Conservation (phyloP, 2,888 invertebrate genomes). For the Portevinia maculata region DNA sequence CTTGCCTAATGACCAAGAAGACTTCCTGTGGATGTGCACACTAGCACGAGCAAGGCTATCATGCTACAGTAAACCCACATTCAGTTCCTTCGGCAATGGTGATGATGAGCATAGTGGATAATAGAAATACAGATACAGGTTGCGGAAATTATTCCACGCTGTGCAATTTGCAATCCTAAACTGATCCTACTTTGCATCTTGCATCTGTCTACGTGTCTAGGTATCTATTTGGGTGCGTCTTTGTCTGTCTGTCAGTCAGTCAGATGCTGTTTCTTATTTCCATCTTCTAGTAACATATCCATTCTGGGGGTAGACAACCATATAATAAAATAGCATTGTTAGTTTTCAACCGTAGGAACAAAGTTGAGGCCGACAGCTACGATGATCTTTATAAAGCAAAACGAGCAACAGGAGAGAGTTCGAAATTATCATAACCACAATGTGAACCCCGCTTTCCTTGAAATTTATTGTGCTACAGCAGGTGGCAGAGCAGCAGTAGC, state of each 20-base stretch:
- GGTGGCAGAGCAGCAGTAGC: constrained; percentile 10
- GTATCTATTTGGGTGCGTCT: not conserved
- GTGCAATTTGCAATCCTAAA: too few relatives aligned
- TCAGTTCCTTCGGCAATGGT: constrained; percentile 10
- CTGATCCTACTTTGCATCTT: too few relatives aligned
- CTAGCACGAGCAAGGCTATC: constrained; percentile 5
- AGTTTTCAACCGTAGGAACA: constrained; percentile 4
- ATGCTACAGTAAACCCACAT: constrained; percentile 5
- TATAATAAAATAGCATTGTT: constrained; percentile 21
- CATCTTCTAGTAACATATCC: constrained; percentile 3
- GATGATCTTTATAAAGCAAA: not conserved
- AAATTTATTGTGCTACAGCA: not conserved
- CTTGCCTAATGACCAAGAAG: constrained; percentile 40
- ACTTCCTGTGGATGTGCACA: constrained; percentile 22
- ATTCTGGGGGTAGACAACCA: constrained; percentile 7
- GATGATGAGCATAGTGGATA: constrained; percentile 11
- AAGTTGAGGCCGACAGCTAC: not conserved
- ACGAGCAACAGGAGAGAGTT: not conserved
- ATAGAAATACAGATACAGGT: too few relatives aligned
- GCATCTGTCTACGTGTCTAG: not conserved
- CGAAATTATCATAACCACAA: not conserved
- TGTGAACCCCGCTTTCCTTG: constrained; percentile 9
- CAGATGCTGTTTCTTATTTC: constrained; percentile 22
- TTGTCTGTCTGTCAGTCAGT: constrained; percentile 1
- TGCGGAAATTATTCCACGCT: too few relatives aligned